Conservation (phyloP, 2,113 vertebrate species). For the Uria aalge region DNA sequence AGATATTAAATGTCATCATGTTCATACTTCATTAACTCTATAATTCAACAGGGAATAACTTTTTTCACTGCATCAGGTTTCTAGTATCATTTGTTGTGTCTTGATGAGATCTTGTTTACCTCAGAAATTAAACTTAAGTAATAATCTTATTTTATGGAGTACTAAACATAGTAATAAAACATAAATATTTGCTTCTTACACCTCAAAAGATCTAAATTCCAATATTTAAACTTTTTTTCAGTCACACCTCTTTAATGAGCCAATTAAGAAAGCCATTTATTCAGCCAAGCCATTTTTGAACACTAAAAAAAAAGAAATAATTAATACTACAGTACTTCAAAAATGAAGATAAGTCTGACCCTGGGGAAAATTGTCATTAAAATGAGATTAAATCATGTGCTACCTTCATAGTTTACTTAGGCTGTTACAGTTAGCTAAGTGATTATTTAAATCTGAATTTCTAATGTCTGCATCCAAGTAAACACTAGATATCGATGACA, state of each 20-base stretch:
- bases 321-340: background rate
- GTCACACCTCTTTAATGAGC: background rate
- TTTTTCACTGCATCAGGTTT: background rate
- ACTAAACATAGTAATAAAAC: background rate
- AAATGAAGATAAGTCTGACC: background rate
- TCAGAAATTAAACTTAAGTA: background rate
- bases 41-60: constrained; percentile 38
- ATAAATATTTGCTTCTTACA: background rate
- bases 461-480: background rate
- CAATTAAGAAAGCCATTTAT: background rate
- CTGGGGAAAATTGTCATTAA: background rate
- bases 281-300: background rate
- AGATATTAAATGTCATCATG: constrained; percentile 50
- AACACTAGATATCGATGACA: background rate
- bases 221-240: background rate
- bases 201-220: background rate
- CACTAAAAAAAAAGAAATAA: background rate
- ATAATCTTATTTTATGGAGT: background rate
- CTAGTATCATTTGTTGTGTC: background rate
- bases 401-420: background rate
- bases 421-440: background rate
- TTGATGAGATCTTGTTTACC: constrained; percentile 18
- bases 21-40: constrained; percentile 40
- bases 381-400: background rate
- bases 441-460: background rate